Evolutionary conservation across 1,140 invertebrate species (phyloP).

Genomic region (Neodiprion pinetum): DNA sequence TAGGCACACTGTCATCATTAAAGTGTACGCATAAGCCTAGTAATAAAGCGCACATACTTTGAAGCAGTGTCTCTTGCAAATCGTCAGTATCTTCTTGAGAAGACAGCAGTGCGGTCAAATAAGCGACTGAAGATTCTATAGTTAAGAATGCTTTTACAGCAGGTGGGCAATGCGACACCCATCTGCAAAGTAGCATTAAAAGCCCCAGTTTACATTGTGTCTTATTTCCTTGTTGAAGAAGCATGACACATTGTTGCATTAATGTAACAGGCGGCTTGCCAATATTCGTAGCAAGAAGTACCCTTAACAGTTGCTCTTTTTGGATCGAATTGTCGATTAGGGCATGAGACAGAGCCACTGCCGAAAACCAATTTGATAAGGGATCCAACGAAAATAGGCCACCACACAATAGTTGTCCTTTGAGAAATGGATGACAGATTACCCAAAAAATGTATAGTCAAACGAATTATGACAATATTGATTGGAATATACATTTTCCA

Average conservation of each 20-base stretch:
- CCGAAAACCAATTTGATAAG: constrained; percentile 97
- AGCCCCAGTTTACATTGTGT: constrained; percentile 91
- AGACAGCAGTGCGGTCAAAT: constrained; percentile 79
- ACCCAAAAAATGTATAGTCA: constrained; percentile 15
- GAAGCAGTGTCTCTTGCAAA: constrained; percentile 68
- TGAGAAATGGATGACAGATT: constrained; percentile 33
- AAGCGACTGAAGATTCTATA: constrained; percentile 87
- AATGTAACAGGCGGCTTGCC: constrained; percentile 86
- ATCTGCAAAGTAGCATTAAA: constrained; percentile 89
- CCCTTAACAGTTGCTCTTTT: constrained; percentile 92
- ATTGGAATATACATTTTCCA: constrained; percentile 4
- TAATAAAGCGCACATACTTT: constrained; percentile 91
- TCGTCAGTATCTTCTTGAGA: constrained; percentile 70
- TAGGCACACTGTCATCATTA: constrained; percentile 86
- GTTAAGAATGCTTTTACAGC: constrained; percentile 86
- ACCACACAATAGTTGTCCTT: constrained; percentile 92
- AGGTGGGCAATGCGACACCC: constrained; percentile 85
- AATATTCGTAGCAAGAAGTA: constrained; percentile 87
- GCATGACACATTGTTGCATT: constrained; percentile 84
- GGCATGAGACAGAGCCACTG: constrained; percentile 89
- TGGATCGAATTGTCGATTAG: constrained; percentile 89
- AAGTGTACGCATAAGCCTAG: constrained; percentile 92
- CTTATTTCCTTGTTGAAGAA: constrained; percentile 86
- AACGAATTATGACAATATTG: constrained; percentile 5
- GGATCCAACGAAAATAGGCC: constrained; percentile 91